Base-by-base conservation (phyloP, 1,140 invertebrate species). In the Scylla paramamosain region DNA sequence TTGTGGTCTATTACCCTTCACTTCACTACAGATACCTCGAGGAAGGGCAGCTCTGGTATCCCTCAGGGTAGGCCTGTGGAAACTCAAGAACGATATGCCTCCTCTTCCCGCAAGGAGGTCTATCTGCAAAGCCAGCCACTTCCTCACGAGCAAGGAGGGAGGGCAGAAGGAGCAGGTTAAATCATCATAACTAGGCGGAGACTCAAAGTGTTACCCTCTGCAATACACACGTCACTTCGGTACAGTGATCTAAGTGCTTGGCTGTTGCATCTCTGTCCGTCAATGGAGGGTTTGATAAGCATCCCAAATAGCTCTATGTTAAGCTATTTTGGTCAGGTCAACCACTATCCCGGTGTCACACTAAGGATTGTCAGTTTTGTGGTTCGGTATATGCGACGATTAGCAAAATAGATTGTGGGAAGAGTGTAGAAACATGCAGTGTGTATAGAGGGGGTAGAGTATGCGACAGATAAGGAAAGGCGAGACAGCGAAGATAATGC, bases 51-150 rank as follows among this genome's bases (percentile, higher is more conserved):
- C 77, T 93, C 92, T 93, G 92, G 82, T 93, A 83, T 88, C 92
- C 84, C 83, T 88, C 84, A 88, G 39, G 20, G 4, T 93, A 93
- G 92, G 92, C 84, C 92, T 93, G 92, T 45, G n/a, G 45, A 93
- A 16, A 32, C 83, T 93, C 92, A 93, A 84, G 29, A 28, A 46
- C 31, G 92, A 93, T 93, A 93, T 29, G 84, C 46, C 84, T 88
- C 32, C 82, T 82, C 82, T 84, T 14, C 77, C 92, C 67, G 83
- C 39, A 84, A 93, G 84, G 92, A 88, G 20, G 32, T 77, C 46
- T 87, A 93, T 86, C 82, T 86, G 48, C 10, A 4, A 29, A 29
- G 31, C 14, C 83, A 20, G 83, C 45, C 46, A 20, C 16, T 46
- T 25, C 39, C 29, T 93, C 32, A 59, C 28, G 83, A 52, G 39